Evolutionary conservation across 2,888 invertebrate genomes (phyloP), one percentile per base, ranked within the genome.

Genomic region (Archips xylosteana): DNA sequence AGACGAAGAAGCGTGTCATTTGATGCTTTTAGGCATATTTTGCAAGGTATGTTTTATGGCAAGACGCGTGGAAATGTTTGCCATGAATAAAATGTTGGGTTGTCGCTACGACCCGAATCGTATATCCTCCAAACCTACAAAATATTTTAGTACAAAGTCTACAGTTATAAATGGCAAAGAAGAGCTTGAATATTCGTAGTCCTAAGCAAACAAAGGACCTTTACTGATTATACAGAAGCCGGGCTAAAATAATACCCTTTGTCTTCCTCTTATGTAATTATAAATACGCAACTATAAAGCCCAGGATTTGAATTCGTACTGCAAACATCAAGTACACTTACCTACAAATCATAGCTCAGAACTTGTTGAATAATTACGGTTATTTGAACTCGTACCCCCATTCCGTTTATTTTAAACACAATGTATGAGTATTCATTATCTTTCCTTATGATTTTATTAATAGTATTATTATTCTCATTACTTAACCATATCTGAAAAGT

Each of bases 1-100:
- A 74, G 65, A 70, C 64, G 74, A 60, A 63, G 63, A 69, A 39
- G 65, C 74, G 65, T 51, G 64, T 65, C 74, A 74, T 74, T 74
- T 70, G 65, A 70, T 65, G 74, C 65, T 74, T 74, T 74, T 70
- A 70, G 74, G 74, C 69, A 70, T 70, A 74, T 65, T 74, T 68
- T 74, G 64, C 42, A 65, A 60, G 74, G 74, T 70, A 70, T 70
- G 64, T 70, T 70, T 74, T 70, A 74, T 70, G 70, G 54, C 60
- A 54, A 54, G 60, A 32, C 65, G 73, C 64, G 65, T 68, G 42
- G 65, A 65, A 61, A 74, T 65, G 70, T 64, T 59, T 45, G 45
- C 54, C 45, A 74, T 70, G 74, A 74, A 74, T 74, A 74, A 70
- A 74, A 65, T 45, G 74, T 65, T 5, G 51, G 60, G 64, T 49